Conservation (phyloP, 2,797 vertebrate species). For the Halcyon chelicuti region DNA sequence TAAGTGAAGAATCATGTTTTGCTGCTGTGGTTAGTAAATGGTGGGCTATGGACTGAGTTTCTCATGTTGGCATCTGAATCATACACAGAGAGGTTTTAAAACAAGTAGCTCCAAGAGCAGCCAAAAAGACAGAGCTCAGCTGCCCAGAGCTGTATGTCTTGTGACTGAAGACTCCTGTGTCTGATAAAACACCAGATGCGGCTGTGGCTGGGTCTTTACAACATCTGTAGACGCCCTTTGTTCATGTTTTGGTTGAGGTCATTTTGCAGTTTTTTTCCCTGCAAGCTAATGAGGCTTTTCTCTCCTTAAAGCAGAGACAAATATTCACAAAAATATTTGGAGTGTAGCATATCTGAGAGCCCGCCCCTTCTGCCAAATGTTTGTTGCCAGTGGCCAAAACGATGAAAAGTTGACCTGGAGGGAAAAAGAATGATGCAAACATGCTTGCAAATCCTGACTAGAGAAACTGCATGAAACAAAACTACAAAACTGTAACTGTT, state of each 20-base stretch:
- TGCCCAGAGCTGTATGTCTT: neutral
- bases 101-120: neutral
- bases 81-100: neutral
- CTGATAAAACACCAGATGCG: neutral
- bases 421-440: neutral
- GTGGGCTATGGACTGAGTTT: neutral
- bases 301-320: neutral
- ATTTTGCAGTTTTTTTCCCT: neutral
- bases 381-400: neutral
- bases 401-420: slow-evolving; percentile 7
- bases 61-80: neutral
- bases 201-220: neutral
- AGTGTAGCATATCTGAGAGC: neutral
- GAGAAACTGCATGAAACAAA: neutral
- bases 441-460: neutral
- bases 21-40: neutral
- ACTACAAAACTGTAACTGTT: neutral
- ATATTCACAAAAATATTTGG: neutral
- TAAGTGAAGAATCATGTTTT: neutral
- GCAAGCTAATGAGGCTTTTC: neutral
- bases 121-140: neutral
- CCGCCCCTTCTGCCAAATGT: neutral
- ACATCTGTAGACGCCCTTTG: neutral
- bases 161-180: neutral
- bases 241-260: neutral